Evolutionary conservation across 2,113 vertebrate species (phyloP).

Genomic region (Cebidichthys violaceus): DNA sequence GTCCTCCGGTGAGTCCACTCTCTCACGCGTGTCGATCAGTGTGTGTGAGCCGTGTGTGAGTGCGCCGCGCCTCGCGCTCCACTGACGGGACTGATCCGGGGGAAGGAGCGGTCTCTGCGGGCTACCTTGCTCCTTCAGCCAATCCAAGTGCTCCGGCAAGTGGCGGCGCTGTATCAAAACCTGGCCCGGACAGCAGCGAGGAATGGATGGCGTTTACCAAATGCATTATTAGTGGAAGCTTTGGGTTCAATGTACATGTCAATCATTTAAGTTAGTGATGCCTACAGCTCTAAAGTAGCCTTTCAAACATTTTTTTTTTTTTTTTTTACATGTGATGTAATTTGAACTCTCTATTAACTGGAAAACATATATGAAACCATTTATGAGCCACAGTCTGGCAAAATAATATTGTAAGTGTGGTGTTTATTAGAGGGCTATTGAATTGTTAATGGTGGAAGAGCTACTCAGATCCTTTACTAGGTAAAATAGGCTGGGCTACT

Average conservation of each 20-base stretch:
- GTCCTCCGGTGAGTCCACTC: conserved; percentile 53
- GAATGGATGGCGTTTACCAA: conserved; percentile 65
- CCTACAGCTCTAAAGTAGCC: neutral
- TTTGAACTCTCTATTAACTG: neutral
- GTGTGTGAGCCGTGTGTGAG: conserved; percentile 26
- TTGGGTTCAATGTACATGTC: neutral
- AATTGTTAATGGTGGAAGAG: neutral
- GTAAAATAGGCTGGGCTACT: neutral
- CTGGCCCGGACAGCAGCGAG: conserved; percentile 70
- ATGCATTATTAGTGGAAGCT: neutral
- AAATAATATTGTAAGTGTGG: neutral
- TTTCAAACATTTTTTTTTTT: neutral
- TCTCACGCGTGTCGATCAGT: conserved; percentile 40
- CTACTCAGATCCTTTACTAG: neutral
- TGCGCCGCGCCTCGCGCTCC: conserved; percentile 63
- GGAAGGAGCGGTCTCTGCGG: conserved; percentile 74
- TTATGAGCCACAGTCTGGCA: neutral
- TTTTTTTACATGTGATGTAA: neutral
- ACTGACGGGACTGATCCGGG: conserved; percentile 71
- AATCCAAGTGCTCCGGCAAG: conserved; percentile 78
- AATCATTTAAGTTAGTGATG: neutral
- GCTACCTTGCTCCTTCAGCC: conserved; percentile 79
- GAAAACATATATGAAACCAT: neutral
- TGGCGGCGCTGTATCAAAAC: conserved; percentile 77
- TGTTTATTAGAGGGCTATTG: neutral